Percentiles rank a stretch among this genome's conserved stretches.
phyloP scores from a whole-genome alignment of 2,113 vertebrate species.

The Leucopternis melanops region DNA sequence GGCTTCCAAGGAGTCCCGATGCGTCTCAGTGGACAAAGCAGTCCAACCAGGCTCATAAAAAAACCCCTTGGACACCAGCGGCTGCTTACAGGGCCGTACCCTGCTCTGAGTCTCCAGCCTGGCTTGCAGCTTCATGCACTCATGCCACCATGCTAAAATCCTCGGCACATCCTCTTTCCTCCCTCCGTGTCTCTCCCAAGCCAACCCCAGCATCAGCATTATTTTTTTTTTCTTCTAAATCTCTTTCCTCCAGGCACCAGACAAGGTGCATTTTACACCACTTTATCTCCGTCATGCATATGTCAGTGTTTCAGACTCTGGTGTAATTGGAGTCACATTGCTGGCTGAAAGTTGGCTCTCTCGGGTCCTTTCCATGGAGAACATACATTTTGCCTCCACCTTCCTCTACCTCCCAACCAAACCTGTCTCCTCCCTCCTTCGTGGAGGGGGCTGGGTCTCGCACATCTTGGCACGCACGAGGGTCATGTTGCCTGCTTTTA shows the following conservation, averaged over 20 bases:
- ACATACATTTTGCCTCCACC: not conserved
- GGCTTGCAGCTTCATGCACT: not conserved
- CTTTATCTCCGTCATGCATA: not conserved
- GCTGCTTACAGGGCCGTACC: fast-evolving
- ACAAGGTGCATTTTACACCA: not conserved
- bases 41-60: not conserved
- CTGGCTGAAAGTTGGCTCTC: not conserved
- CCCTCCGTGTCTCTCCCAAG: not conserved
- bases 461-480: not conserved
- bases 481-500: not conserved
- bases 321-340: not conserved
- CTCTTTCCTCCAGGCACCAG: not conserved
- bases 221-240: not conserved
- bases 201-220: not conserved
- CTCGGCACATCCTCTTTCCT: not conserved
- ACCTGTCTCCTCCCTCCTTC: not conserved
- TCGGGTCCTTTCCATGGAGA: not conserved
- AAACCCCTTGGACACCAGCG: not conserved
- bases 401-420: not conserved
- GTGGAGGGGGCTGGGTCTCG: not conserved
- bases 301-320: not conserved
- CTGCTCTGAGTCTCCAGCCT: not conserved
- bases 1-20: not conserved
- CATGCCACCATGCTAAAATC: not conserved
- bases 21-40: not conserved